phyloP scores from a whole-genome alignment of 1,140 invertebrate species.

The Pomacea maculata region DNA sequence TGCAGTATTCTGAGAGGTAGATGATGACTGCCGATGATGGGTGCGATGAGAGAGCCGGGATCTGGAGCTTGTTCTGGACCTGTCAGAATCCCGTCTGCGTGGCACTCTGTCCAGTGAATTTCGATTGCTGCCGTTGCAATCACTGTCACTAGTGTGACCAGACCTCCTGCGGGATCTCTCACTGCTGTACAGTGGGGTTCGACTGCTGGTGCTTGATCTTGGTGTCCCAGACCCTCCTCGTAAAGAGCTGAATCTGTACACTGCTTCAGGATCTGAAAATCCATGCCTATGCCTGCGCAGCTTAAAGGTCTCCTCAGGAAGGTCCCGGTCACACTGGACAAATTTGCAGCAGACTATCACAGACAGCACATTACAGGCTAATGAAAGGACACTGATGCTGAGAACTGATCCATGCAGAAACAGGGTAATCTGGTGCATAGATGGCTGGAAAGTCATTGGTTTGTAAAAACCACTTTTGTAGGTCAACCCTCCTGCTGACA shows the following conservation, averaged over 20 bases:
- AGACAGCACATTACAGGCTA: constrained; percentile 22
- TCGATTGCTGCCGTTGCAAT: constrained; percentile 7
- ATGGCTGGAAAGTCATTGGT: constrained; percentile 8
- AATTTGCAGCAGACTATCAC: constrained; percentile 21
- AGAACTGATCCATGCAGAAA: constrained; percentile 17
- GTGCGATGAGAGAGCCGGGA: constrained; percentile 7
- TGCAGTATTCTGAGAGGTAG: background rate
- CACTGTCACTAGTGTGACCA: constrained; percentile 6
- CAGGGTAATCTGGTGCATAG: constrained; percentile 14
- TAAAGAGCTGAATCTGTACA: constrained; percentile 6
- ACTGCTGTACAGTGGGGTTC: constrained; percentile 13
- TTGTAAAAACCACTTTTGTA: constrained; percentile 32
- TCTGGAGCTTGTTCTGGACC: constrained; percentile 17
- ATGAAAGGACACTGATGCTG: constrained; percentile 10
- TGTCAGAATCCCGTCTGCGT: constrained; percentile 15
- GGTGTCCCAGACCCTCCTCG: constrained; percentile 3
- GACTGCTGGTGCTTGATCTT: constrained; percentile 14
- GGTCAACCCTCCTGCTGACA: constrained; percentile 30
- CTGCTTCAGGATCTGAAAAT: constrained; percentile 10
- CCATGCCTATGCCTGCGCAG: constrained; percentile 10
- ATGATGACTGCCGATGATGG: constrained; percentile 21
- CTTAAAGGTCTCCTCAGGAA: constrained; percentile 9
- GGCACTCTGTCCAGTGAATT: constrained; percentile 5
- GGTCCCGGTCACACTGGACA: background rate
- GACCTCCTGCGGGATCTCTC: constrained; percentile 18